Percentiles rank a stretch among this genome's conserved stretches.
phyloP scores from a whole-genome alignment of 2,113 vertebrate species.

The Bufo bufo region DNA sequence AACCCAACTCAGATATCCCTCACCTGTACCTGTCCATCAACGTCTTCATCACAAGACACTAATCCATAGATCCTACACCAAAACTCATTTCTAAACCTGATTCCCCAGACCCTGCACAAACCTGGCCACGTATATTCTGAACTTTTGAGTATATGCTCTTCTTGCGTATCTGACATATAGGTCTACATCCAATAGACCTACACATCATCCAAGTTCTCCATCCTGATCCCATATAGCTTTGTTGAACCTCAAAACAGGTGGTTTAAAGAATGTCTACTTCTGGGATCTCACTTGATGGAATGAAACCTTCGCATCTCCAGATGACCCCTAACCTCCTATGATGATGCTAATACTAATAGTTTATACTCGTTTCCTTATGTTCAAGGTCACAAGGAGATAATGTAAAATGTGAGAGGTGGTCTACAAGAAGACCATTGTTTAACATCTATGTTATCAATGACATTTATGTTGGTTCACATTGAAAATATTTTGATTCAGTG shows the following conservation, averaged over 20 bases:
- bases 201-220: background rate
- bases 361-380: background rate
- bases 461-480: too few relatives aligned
- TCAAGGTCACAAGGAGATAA: conserved; percentile 20
- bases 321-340: background rate
- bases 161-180: background rate
- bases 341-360: background rate
- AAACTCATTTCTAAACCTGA: background rate
- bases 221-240: background rate
- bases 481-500: too few relatives aligned
- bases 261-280: background rate
- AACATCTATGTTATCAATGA: background rate
- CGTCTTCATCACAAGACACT: background rate
- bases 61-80: background rate
- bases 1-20: background rate
- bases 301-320: background rate
- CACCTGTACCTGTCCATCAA: background rate
- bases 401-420: background rate
- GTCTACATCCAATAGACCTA: background rate
- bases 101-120: background rate
- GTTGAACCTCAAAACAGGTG: background rate
- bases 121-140: background rate
- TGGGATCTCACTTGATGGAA: background rate
- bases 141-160: background rate
- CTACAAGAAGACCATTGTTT: background rate